These are phyloP conservation scores for Stenodera caucasica DNA, from an alignment of 2,888 invertebrate genomes.

Conservation along the genomic window DNA sequence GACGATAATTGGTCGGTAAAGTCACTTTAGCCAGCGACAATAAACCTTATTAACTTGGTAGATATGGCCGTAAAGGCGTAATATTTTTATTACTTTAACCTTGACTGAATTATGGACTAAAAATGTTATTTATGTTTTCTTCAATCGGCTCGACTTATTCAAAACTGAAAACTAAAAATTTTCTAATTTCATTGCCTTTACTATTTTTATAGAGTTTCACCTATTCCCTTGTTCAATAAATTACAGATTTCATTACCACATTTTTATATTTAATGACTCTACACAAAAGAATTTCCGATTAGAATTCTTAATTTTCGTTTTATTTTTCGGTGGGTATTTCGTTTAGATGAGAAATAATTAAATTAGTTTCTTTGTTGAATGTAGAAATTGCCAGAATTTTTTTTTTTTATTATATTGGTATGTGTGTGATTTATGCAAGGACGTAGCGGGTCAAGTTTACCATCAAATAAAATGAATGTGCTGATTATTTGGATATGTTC, in stretches of 20 bases:
- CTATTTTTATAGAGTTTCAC: neutral
- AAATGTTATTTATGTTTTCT: slow-evolving; percentile 29
- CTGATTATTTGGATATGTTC: slow-evolving; percentile 39
- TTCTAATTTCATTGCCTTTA: slow-evolving; percentile 1
- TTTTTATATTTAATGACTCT: neutral
- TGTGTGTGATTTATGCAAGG: slow-evolving; percentile 22
- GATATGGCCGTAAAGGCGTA: slow-evolving; percentile 33
- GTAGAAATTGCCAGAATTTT: neutral
- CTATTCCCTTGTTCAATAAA: neutral
- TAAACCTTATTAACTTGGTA: slow-evolving; percentile 34
- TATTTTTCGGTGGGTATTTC: too few relatives aligned
- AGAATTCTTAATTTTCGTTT: neutral
- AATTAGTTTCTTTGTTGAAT: slow-evolving; percentile 11
- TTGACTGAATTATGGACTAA: slow-evolving; percentile 26
- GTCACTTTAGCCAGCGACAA: slow-evolving; percentile 35
- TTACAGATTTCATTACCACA: slow-evolving; percentile 7
- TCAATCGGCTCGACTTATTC: slow-evolving; percentile 6
- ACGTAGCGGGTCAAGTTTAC: slow-evolving; percentile 9
- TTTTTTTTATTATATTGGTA: slow-evolving; percentile 7
- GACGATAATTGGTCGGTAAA: slow-evolving; percentile 32
- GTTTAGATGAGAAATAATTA: neutral
- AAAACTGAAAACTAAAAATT: too few relatives aligned
- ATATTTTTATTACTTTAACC: slow-evolving; percentile 30
- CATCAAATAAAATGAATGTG: slow-evolving; percentile 17
- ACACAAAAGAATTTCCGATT: neutral